Conservation (phyloP, 2,888 invertebrate genomes). For the Calliopum simillimum region DNA sequence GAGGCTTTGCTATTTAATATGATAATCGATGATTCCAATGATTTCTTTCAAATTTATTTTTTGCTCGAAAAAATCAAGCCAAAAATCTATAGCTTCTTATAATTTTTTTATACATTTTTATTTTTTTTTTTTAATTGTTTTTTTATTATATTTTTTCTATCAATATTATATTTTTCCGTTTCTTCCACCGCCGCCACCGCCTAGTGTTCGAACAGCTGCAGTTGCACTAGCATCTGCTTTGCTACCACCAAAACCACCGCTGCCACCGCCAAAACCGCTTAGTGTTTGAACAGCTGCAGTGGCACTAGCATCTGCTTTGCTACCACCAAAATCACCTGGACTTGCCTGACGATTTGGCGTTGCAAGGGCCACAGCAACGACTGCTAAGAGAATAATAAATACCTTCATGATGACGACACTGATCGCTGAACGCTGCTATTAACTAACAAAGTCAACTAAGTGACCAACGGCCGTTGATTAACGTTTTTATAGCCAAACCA, state of each 20-base stretch:
- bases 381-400: conserved; percentile 29
- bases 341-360: conserved; percentile 21
- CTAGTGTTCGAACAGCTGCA: too few species aligned
- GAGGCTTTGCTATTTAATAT: too few species aligned
- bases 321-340: not conserved
- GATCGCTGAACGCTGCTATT: not conserved
- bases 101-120: too few species aligned
- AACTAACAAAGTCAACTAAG: conserved; percentile 33
- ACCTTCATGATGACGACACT: conserved; percentile 26
- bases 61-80: too few species aligned
- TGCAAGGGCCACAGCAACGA: conserved; percentile 33
- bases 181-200: too few species aligned
- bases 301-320: not conserved
- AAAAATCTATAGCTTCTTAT: too few species aligned
- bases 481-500: conserved; percentile 32
- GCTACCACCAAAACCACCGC: conserved; percentile 1
- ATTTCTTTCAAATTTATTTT: too few species aligned
- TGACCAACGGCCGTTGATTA: not conserved
- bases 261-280: not conserved
- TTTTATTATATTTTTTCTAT: too few species aligned
- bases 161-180: too few species aligned
- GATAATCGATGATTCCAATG: too few species aligned
- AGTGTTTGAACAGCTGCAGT: not conserved
- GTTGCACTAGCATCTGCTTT: not conserved
- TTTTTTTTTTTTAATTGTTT: too few species aligned